Conservation (phyloP, 2,797 vertebrate genomes). For the Chrysocyon brachyurus region DNA sequence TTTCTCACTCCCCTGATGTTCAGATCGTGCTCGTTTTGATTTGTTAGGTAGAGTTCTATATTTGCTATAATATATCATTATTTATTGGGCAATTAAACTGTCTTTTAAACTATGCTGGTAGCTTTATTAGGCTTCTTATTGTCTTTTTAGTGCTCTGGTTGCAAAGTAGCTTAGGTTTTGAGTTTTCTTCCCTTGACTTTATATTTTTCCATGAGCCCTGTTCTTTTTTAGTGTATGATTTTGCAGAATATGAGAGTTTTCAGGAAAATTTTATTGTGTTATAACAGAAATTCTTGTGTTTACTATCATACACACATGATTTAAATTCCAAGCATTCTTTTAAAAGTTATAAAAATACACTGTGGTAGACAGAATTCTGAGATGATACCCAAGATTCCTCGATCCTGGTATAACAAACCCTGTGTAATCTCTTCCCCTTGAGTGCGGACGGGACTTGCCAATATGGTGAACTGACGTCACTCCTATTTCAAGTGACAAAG, state of each 20-base stretch:
- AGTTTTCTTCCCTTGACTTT: constrained; percentile 1
- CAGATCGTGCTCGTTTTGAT: background rate
- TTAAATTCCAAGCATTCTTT: constrained; percentile 50
- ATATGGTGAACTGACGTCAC: background rate
- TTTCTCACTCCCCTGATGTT: background rate
- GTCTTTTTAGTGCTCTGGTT: constrained; percentile 33
- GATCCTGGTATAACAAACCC: background rate
- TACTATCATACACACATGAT: background rate
- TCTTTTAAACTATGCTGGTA: constrained; percentile 49
- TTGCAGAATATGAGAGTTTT: constrained; percentile 6
- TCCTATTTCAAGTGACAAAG: background rate
- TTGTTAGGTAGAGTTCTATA: background rate
- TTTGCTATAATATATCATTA: constrained; percentile 31
- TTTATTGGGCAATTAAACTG: constrained; percentile 60
- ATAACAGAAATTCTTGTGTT: background rate
- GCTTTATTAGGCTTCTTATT: constrained; percentile 48
- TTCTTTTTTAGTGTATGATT: constrained; percentile 47
- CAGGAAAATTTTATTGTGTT: background rate
- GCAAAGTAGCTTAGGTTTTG: constrained; percentile 1
- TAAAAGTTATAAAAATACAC: background rate
- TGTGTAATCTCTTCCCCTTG: background rate
- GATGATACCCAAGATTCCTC: background rate
- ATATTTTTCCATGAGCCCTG: background rate
- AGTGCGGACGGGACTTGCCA: background rate
- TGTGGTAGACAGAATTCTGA: background rate